Evolutionary conservation across 2,888 invertebrate species (phyloP).

Genomic region (Hydrotaea cyrtoneurina): DNA sequence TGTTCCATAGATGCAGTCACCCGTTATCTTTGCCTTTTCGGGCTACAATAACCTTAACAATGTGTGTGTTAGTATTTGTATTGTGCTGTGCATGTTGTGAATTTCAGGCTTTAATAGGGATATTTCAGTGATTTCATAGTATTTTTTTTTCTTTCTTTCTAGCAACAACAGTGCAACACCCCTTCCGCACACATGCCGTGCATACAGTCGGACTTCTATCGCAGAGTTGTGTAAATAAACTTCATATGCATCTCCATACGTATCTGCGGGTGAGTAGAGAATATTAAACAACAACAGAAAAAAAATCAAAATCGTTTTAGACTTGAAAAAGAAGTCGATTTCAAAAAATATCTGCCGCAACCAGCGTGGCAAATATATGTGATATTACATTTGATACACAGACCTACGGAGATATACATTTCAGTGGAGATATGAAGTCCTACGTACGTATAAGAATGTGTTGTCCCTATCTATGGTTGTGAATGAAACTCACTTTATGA

Average conservation of each 20-base stretch:
- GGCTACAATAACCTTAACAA: neutral
- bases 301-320: neutral
- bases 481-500: no score
- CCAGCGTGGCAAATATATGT: neutral
- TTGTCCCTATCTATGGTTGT: no score
- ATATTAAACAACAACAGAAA: no score
- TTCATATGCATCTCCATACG: neutral
- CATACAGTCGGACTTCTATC: neutral
- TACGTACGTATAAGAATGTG: no score
- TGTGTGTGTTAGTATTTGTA: neutral
- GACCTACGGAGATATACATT: no score
- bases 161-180: no score
- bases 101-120: neutral
- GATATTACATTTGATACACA: no score
- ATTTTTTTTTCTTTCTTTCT: neutral
- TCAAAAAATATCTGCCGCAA: neutral
- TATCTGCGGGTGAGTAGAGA: neutral
- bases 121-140: constrained; percentile 2
- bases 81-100: neutral
- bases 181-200: neutral
- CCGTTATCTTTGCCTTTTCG: neutral
- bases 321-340: neutral
- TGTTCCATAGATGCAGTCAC: neutral
- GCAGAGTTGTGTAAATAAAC: neutral
- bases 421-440: no score